Percentiles rank a stretch among this genome's conserved stretches.
Evolutionary conservation across 2,797 vertebrate species (phyloP).

Genomic region (Philypnodon macrostomus): DNA sequence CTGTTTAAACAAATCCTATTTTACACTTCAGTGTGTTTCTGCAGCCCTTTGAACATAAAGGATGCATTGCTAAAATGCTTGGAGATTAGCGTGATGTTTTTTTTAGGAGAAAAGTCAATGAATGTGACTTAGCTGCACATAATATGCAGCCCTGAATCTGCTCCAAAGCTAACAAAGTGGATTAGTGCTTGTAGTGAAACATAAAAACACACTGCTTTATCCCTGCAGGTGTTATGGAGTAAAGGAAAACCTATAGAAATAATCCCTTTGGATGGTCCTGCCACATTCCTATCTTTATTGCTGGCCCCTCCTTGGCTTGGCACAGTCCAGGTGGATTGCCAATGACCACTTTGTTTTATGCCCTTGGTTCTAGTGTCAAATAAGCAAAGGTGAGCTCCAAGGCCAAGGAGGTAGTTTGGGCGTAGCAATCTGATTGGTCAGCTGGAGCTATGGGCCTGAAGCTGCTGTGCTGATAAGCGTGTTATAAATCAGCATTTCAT

Average conservation of each 20-base stretch:
- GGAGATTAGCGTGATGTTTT: constrained; percentile 26
- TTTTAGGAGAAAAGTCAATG: constrained; percentile 15
- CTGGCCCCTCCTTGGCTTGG: constrained; percentile 40
- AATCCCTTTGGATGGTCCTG: constrained; percentile 57
- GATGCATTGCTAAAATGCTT: background rate
- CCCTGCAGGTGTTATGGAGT: constrained; percentile 60
- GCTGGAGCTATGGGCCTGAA: constrained; percentile 15
- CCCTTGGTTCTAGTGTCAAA: constrained; percentile 30
- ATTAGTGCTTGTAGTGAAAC: constrained; percentile 40
- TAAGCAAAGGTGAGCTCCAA: constrained; percentile 50
- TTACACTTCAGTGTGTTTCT: too few species aligned
- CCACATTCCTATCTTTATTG: constrained; percentile 77
- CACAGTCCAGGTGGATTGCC: constrained; percentile 65
- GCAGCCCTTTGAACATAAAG: too few species aligned
- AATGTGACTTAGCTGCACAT: constrained; percentile 30
- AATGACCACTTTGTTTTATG: constrained; percentile 52
- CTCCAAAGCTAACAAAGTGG: constrained; percentile 46
- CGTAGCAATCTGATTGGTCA: constrained; percentile 14
- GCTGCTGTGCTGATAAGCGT: constrained; percentile 43
- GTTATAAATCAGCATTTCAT: constrained; percentile 58
- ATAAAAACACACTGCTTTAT: constrained; percentile 44
- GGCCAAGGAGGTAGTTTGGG: constrained; percentile 30
- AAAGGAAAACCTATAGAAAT: constrained; percentile 53
- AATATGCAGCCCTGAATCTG: constrained; percentile 21
- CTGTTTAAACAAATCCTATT: too few species aligned